Percentiles rank a stretch among this genome's conserved stretches.
These are phyloP conservation scores for Bubo scandiacus DNA, from an alignment of 2,113 vertebrate species.

Conservation along the genomic window DNA sequence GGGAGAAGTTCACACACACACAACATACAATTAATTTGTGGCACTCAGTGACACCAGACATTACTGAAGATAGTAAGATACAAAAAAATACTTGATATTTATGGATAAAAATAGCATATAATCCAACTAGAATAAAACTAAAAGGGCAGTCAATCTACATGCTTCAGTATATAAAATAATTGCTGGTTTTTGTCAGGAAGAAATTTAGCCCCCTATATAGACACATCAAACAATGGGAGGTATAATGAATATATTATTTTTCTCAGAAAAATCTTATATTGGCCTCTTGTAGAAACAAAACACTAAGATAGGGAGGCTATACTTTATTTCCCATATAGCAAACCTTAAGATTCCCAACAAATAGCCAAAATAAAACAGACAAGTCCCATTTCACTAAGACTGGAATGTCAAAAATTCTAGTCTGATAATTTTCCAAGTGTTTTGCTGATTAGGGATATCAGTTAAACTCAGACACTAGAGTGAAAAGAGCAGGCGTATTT, in stretches of 20 bases:
- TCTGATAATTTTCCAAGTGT: not conserved
- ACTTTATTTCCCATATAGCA: not conserved
- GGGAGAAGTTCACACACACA: not conserved
- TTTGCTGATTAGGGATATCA: too few relatives aligned
- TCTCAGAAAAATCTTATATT: not conserved
- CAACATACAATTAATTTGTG: not conserved
- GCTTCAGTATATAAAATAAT: not conserved
- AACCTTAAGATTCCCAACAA: not conserved
- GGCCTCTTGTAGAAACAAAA: not conserved
- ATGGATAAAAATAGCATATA: not conserved
- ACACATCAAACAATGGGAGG: not conserved
- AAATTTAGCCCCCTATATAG: not conserved
- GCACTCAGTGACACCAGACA: not conserved
- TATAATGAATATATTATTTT: not conserved
- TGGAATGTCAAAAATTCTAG: not conserved
- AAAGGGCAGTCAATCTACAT: not conserved
- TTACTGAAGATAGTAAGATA: not conserved
- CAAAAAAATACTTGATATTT: not conserved
- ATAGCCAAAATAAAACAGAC: not conserved
- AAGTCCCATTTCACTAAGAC: not conserved
- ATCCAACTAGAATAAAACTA: not conserved
- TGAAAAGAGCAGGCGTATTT: too few relatives aligned
- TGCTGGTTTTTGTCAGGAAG: not conserved
- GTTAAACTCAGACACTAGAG: too few relatives aligned
- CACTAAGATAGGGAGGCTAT: not conserved